Evolutionary conservation across 1,140 invertebrate species (phyloP).

Genomic region (Lordiphosa stackelbergi): DNA sequence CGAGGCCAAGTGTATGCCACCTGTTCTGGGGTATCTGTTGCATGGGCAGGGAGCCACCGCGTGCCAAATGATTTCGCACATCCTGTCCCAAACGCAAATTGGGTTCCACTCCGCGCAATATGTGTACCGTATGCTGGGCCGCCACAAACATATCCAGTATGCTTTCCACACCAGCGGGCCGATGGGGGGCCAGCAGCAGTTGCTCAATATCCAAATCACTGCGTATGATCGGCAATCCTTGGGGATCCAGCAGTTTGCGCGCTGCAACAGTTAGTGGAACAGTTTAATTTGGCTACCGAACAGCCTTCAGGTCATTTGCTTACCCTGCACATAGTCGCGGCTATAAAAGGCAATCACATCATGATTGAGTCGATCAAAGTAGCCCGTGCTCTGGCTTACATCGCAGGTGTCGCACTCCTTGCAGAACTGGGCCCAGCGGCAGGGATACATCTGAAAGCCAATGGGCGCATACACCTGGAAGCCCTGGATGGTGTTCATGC

Average conservation of each 20-base stretch:
- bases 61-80: slow-evolving; percentile 51
- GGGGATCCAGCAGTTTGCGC: slow-evolving; percentile 80
- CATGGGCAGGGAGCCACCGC: slow-evolving; percentile 32
- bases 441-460: slow-evolving; percentile 86
- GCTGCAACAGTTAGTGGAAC: slow-evolving; percentile 76
- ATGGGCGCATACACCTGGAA: slow-evolving; percentile 90
- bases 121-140: slow-evolving; percentile 68
- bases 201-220: slow-evolving; percentile 81
- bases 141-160: slow-evolving; percentile 76
- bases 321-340: slow-evolving; percentile 87
- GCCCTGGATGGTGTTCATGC: slow-evolving; percentile 90
- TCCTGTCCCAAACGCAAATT: slow-evolving; percentile 67
- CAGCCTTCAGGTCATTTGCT: slow-evolving; percentile 29
- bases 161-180: slow-evolving; percentile 50
- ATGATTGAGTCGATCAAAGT: slow-evolving; percentile 86
- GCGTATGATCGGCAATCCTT: slow-evolving; percentile 81
- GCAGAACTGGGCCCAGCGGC: slow-evolving; percentile 78
- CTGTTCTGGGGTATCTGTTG: slow-evolving; percentile 11
- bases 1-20: slow-evolving; percentile 71
- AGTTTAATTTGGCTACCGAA: background rate
- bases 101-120: slow-evolving; percentile 72
- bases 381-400: slow-evolving; percentile 87
- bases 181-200: slow-evolving; percentile 67
- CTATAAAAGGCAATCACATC: slow-evolving; percentile 89
- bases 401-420: slow-evolving; percentile 82